Conservation (phyloP, 2,113 vertebrate genomes). For the Vidua chalybeata region DNA sequence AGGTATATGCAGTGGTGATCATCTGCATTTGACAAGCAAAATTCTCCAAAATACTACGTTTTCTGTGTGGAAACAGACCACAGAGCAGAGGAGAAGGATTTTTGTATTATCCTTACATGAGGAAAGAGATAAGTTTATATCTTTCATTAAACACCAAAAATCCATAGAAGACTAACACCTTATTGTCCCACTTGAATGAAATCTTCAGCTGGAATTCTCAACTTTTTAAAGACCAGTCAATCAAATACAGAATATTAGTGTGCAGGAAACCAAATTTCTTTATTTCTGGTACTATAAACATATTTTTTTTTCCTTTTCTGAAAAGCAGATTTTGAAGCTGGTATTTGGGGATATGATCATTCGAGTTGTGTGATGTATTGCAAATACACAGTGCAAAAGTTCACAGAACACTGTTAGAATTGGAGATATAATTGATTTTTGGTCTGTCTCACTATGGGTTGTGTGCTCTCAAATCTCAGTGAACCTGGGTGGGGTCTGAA, state of each 20-base stretch:
- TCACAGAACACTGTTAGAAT: background rate
- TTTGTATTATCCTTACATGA: background rate
- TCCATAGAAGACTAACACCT: background rate
- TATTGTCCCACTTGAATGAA: background rate
- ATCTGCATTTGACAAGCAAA: background rate
- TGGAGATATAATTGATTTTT: background rate
- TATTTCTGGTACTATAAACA: background rate
- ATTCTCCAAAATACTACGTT: background rate
- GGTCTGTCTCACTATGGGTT: background rate
- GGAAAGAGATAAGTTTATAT: background rate
- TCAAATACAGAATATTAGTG: background rate
- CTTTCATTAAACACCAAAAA: background rate
- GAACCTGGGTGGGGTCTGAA: background rate
- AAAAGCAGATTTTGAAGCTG: background rate
- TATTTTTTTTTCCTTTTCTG: background rate
- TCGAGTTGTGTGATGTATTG: background rate
- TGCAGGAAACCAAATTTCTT: background rate
- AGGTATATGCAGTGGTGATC: background rate
- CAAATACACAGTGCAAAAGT: background rate
- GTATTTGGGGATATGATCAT: background rate
- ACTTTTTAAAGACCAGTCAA: background rate
- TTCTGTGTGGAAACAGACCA: background rate
- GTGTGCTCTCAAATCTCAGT: background rate
- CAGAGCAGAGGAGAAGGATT: background rate
- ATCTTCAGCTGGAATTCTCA: background rate